Conservation (phyloP, 2,113 vertebrate genomes). For the Alectura lathami region DNA sequence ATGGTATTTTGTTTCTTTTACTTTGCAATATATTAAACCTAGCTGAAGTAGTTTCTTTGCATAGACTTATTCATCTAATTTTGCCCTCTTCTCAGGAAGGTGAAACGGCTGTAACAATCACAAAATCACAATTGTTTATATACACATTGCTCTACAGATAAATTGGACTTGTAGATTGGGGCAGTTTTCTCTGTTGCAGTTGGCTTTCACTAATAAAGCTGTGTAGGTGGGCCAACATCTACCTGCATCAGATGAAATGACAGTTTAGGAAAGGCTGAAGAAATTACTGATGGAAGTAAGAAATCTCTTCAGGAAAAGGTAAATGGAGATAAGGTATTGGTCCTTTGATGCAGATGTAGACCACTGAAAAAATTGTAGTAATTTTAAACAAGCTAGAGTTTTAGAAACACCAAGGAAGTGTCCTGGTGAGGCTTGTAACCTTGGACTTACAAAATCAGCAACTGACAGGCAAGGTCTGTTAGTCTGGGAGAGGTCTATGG, state of each 20-base stretch:
- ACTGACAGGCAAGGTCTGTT: neutral
- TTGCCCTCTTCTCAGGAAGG: neutral
- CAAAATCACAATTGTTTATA: rapidly evolving
- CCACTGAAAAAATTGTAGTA: rapidly evolving
- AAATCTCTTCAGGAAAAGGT: neutral
- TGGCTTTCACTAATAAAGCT: neutral
- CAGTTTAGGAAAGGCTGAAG: neutral
- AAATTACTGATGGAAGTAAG: neutral
- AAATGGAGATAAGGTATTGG: neutral
- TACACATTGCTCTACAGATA: neutral
- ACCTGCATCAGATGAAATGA: neutral
- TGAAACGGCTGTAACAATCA: neutral
- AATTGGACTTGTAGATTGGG: neutral
- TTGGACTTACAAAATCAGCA: neutral
- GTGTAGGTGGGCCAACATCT: neutral
- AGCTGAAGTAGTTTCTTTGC: neutral
- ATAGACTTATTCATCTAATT: neutral
- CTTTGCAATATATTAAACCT: neutral
- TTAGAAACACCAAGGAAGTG: neutral
- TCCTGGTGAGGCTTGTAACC: neutral
- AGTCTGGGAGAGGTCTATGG: neutral
- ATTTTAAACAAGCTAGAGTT: neutral
- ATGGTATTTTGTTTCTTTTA: neutral
- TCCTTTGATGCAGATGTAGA: neutral
- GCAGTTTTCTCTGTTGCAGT: neutral